Conservation (phyloP, 1,140 invertebrate species). For the Zaprionus camerounensis region DNA sequence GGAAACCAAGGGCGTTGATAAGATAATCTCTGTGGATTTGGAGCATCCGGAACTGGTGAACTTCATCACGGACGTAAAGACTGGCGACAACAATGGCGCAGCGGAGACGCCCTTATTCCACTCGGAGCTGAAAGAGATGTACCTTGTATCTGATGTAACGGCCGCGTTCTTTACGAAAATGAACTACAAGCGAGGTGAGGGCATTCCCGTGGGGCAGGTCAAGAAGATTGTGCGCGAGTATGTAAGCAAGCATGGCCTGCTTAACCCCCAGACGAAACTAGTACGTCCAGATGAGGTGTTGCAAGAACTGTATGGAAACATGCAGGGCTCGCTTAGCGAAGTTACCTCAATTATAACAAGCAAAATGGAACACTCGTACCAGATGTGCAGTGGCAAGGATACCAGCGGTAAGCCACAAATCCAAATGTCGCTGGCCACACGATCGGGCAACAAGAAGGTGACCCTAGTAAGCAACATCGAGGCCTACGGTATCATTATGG, state of each 20-base stretch:
- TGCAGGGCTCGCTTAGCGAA: conserved; percentile 88
- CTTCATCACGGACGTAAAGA: conserved; percentile 79
- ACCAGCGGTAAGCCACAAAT: conserved; percentile 92
- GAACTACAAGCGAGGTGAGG: conserved; percentile 90
- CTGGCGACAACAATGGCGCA: conserved; percentile 41
- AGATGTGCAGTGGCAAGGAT: conserved; percentile 86
- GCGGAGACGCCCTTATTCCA: conserved; percentile 72
- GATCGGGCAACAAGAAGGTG: conserved; percentile 95
- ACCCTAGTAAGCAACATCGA: conserved; percentile 95
- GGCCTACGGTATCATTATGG: conserved; percentile 91
- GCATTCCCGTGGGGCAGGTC: conserved; percentile 88
- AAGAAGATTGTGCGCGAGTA: conserved; percentile 91
- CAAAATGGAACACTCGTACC: conserved; percentile 91
- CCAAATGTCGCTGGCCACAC: conserved; percentile 90
- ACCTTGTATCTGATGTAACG: conserved; percentile 86
- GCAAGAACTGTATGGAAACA: conserved; percentile 74
- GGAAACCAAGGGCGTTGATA: conserved; percentile 90
- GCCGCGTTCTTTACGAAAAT: conserved; percentile 78
- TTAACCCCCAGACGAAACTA: conserved; percentile 85
- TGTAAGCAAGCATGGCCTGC: conserved; percentile 90
- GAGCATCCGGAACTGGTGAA: conserved; percentile 86
- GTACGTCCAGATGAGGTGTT: conserved; percentile 84
- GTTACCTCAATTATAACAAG: conserved; percentile 88
- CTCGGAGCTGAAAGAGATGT: conserved; percentile 88
- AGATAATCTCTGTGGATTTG: conserved; percentile 87